phyloP scores from a whole-genome alignment of 2,113 vertebrate species.

The Sylvicapra grimmia region DNA sequence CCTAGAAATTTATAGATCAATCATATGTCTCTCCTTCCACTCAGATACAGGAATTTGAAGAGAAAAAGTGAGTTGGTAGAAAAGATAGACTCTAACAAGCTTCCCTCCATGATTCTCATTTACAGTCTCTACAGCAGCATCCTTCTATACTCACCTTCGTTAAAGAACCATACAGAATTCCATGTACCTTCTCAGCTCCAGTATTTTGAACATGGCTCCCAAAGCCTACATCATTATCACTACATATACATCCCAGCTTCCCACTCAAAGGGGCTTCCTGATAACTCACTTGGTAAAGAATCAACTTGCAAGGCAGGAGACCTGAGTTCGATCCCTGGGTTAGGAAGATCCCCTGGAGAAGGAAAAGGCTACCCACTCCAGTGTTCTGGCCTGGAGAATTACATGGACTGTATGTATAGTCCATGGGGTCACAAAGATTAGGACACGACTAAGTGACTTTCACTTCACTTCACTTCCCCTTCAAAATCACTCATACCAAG shows the following conservation, averaged over 20 bases:
- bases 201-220: not conserved
- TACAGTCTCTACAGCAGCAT: not conserved
- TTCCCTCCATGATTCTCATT: not conserved
- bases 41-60: slow-evolving; percentile 8
- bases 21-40: not conserved
- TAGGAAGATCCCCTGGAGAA: not conserved
- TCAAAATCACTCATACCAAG: not conserved
- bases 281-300: not conserved
- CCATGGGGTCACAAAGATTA: not conserved
- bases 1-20: not conserved
- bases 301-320: not conserved
- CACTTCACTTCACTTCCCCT: not conserved
- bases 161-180: not conserved
- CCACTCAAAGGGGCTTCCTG: not conserved
- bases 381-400: not conserved
- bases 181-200: not conserved
- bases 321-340: not conserved
- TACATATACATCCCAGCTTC: not conserved
- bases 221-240: not conserved
- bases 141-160: not conserved
- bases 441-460: not conserved
- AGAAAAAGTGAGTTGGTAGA: slow-evolving; percentile 39
- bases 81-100: not conserved
- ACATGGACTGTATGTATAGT: not conserved
- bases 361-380: not conserved